A percentile compares a stretch with the other conserved stretches of the same genome.
Evolutionary conservation across 2,888 invertebrate species (phyloP).

Genomic region (Lysandra coridon): DNA sequence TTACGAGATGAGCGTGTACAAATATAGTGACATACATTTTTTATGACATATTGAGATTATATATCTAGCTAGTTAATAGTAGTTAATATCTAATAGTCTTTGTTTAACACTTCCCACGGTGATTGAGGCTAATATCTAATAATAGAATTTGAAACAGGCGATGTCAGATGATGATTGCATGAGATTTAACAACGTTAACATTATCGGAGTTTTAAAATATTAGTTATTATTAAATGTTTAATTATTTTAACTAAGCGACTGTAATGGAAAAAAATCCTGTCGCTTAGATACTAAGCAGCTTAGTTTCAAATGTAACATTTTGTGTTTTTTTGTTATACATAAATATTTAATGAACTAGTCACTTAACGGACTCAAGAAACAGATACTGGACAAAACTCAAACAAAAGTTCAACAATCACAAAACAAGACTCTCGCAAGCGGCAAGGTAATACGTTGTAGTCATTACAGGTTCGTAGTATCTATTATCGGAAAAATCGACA

Average conservation of each 20-base stretch:
- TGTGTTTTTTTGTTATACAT: too few relatives aligned
- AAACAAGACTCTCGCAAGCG: not conserved
- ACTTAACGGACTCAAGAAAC: too few relatives aligned
- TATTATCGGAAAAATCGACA: not conserved
- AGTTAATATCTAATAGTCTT: conserved; percentile 9
- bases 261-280: not conserved
- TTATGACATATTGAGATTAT: not conserved
- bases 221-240: too few relatives aligned
- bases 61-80: conserved; percentile 2
- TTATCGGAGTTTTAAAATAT: not conserved
- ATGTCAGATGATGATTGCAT: not conserved
- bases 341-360: too few relatives aligned
- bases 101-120: conserved; percentile 16
- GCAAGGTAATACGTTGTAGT: not conserved
- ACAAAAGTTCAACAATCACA: too few relatives aligned
- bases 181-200: not conserved
- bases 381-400: too few relatives aligned
- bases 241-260: not conserved
- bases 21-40: conserved; percentile 14
- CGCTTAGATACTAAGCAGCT: too few relatives aligned
- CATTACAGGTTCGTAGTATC: not conserved
- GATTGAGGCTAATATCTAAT: conserved; percentile 6
- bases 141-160: conserved; percentile 11
- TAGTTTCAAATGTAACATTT: too few relatives aligned
- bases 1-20: not conserved